Evolutionary conservation across 2,113 vertebrate species (phyloP), one percentile per base, ranked within the genome.

Genomic region (Pampusana beccarii): DNA sequence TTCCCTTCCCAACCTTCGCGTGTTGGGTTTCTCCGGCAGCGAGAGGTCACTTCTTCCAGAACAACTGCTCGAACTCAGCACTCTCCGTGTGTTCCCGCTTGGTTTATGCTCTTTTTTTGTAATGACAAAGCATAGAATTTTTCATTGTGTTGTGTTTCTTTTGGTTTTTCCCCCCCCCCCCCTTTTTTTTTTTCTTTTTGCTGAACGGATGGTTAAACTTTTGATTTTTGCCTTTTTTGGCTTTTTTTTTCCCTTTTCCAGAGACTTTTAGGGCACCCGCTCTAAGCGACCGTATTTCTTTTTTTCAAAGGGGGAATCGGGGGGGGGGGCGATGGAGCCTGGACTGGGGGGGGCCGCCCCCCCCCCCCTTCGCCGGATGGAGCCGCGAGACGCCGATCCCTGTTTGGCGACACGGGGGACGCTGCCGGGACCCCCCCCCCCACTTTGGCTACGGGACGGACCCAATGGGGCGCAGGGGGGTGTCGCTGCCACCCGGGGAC

Each of bases 31-130:
- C 85, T 70, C 60, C 69, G 31, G 83, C 86, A 64, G 94, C 36
- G 73, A 88, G 93, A 97, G 95, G 86, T 88, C 94, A 40, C 72
- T 50, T 77, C 20, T 90, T 90, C 90, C 92, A 84, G 96, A 95
- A 87, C 74, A 51, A 94, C 60, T 93, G 95, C 96, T 93, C 90
- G 80, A 93, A 16, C 40, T 78, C 89, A 58, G 93, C 88, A 69
- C 96, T 96, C 80, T 46, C 58, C 80, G 8, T 72, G 73, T 80
- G 90, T 94, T 95, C 57, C 89, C 78, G 95, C 94, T 97, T 91
- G 74, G 73, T 95, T 96, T 94, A 90, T 67, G 95, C 96, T 96
- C 16, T 72, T 95, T 90, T 79, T 95, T 96, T 95, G 93, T 97
- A 97, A 97, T 91, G 95, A 80, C 79, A 34, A 80, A 57, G 67